Base-by-base conservation (phyloP, 2,113 vertebrate species). In the Thunnus maccoyii region DNA sequence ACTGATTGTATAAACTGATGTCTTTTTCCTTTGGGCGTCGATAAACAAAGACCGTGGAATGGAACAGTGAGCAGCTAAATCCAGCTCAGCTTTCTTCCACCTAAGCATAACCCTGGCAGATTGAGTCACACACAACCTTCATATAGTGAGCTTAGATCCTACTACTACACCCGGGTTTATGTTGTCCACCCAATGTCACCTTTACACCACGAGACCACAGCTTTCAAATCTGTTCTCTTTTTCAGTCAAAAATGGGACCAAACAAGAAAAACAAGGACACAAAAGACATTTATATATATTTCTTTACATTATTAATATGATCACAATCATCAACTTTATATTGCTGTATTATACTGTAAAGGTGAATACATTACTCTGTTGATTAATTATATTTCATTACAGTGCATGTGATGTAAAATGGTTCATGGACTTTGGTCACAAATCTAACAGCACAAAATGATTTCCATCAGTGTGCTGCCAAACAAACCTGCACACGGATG, bases 121-220 rank as follows among this genome's bases (percentile, higher is more conserved):
- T 61, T 72, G 73, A 64, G 80, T 69, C 56, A 55, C 22, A 73
- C 46, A 52, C n/a, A 62, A 48, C 70, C 27, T 55, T 82, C 41
- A 72, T 61, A 46, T 16, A 64, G 36, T 58, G 36, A 75, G 54
- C 58, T 30, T 78, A 64, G 77, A 22, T 76, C 61, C 64, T 13
- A 46, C 56, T 46, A 5, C 48, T 52, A 32, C n/a, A 18, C 11
- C 44, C 0, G 4, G 56, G 52, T 72, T 83, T 69, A 75, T 70
- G 32, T 41, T 55, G n/a, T 48, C 50, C n/a, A 70, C 32, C 65
- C 57, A 84, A 83, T 62, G 77, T 82, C 81, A 72, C 68, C 65
- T 83, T 61, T 30, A 50, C 30, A 14, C 50, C 32, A 56, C n/a
- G 18, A 64, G 4, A 51, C 41, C 14, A 25, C 56, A 69, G 66